A percentile compares a stretch with the other conserved stretches of the same genome.
Evolutionary conservation across 2,888 invertebrate species (phyloP).

Genomic region (Trachelus tabidus): DNA sequence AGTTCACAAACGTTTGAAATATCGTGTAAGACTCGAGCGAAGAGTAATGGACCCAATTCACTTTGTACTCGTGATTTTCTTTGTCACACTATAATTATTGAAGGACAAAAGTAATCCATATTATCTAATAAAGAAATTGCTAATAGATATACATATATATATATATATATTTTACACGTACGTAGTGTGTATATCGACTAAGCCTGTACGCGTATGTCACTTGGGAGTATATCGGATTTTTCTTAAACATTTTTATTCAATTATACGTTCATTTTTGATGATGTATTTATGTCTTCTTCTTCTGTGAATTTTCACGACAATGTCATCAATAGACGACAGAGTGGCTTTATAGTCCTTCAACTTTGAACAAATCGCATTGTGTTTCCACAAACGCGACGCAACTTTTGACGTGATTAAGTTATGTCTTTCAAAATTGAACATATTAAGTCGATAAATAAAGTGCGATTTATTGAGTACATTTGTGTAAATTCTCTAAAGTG

Average conservation of each 20-base stretch:
- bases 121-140: conserved; percentile 1
- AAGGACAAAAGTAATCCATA: conserved; percentile 5
- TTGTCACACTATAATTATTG: conserved; percentile 15
- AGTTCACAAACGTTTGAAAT: background rate
- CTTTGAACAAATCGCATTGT: background rate
- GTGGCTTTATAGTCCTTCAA: background rate
- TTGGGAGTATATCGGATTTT: background rate
- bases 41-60: background rate
- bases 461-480: background rate
- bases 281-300: background rate
- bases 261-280: background rate
- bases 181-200: background rate
- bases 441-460: background rate
- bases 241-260: background rate
- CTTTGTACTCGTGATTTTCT: background rate
- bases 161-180: conserved; percentile 5
- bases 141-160: background rate
- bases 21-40: background rate
- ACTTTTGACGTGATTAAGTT: too few relatives aligned
- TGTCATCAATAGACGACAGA: background rate
- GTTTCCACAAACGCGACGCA: background rate
- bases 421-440: background rate
- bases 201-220: background rate
- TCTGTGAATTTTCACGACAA: background rate
- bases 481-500: background rate